These are phyloP conservation scores for Leuciscus waleckii DNA, from an alignment of 2,797 vertebrate species.

Conservation along the genomic window DNA sequence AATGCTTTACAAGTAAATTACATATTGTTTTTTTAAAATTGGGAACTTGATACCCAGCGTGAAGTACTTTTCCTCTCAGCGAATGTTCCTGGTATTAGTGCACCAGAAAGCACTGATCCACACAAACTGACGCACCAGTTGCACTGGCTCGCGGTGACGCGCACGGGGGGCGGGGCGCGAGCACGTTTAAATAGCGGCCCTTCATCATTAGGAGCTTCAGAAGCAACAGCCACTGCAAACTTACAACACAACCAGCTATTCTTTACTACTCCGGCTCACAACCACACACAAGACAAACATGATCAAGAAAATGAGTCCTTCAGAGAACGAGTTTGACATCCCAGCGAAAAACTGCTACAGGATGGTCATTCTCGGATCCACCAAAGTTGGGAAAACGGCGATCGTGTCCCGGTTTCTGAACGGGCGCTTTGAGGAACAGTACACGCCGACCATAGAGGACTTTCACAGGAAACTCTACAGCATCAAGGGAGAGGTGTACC, in stretches of 20 bases:
- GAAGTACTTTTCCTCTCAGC: constrained; percentile 30
- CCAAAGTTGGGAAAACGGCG: constrained; percentile 97
- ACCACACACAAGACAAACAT: constrained; percentile 68
- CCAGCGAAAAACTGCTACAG: constrained; percentile 96
- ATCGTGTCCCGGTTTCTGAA: constrained; percentile 96
- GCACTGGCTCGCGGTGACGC: constrained; percentile 63
- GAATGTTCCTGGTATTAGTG: constrained; percentile 28
- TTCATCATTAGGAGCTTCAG: rapidly evolving
- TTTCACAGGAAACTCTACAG: constrained; percentile 99
- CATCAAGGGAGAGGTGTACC: constrained; percentile 94
- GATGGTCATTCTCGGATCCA: constrained; percentile 97
- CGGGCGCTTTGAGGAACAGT: constrained; percentile 93
- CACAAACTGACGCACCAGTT: constrained; percentile 66
- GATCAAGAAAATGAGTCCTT: constrained; percentile 95
- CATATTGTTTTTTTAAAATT: not conserved
- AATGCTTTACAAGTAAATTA: not conserved
- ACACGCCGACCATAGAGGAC: constrained; percentile 97
- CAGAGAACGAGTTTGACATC: constrained; percentile 88
- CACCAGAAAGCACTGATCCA: constrained; percentile 40
- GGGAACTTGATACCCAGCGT: not conserved
- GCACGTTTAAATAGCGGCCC: constrained; percentile 71
- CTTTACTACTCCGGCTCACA: not conserved
- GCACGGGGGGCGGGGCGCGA: constrained; percentile 55
- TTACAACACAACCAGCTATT: no score
- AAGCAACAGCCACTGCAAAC: not conserved